phyloP scores from a whole-genome alignment of 2,888 invertebrate genomes.

The Acleris cristana region DNA sequence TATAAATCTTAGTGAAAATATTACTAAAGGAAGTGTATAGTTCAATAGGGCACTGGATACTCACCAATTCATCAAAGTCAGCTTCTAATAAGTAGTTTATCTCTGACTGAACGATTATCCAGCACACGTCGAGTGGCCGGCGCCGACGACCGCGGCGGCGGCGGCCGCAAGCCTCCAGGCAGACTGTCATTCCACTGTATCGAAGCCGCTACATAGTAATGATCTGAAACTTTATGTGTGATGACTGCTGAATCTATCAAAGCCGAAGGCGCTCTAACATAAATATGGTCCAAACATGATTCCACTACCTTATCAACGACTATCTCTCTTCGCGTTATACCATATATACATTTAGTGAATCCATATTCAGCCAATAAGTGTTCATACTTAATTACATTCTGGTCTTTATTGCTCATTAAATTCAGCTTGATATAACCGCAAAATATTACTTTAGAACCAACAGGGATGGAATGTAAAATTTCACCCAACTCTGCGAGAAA shows the following conservation, averaged over 20 bases:
- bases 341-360: too few species aligned
- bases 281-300: too few species aligned
- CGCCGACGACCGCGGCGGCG: not conserved
- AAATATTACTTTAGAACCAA: not conserved
- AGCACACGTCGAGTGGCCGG: not conserved
- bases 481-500: not conserved
- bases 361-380: not conserved
- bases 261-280: too few species aligned
- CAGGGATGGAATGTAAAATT: not conserved
- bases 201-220: slow-evolving; percentile 5
- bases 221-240: not conserved
- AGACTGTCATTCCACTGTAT: slow-evolving; percentile 3
- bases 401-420: not conserved
- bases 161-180: not conserved
- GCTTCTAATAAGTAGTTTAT: not conserved
- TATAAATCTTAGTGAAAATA: slow-evolving; percentile 1
- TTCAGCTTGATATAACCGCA: slow-evolving; percentile 1
- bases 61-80: not conserved
- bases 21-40: not conserved
- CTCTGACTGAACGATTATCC: slow-evolving; percentile 7
- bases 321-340: too few species aligned
- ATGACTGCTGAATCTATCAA: too few species aligned
- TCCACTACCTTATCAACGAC: too few species aligned
- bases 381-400: not conserved
- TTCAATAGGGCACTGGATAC: slow-evolving; percentile 9